phyloP scores from a whole-genome alignment of 2,797 vertebrate genomes.

The Labroides dimidiatus region DNA sequence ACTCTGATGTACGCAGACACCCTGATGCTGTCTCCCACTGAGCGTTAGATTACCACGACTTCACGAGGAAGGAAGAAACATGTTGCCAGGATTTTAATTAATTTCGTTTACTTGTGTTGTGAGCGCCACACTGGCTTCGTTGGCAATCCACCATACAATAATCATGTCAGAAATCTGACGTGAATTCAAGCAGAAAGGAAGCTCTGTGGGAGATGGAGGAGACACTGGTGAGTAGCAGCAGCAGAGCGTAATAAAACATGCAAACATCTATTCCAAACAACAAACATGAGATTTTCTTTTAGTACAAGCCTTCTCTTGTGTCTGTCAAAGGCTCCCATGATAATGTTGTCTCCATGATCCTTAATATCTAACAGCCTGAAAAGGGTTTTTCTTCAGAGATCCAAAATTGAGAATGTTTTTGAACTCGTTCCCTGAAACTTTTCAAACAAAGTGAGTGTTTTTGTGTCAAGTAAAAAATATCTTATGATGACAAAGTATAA shows the following conservation, averaged over 20 bases:
- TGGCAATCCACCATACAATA: constrained; percentile 35
- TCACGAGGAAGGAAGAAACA: constrained; percentile 35
- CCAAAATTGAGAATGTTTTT: not conserved
- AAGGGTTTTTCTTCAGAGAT: not conserved
- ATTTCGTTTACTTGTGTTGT: constrained; percentile 44
- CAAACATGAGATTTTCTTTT: not conserved
- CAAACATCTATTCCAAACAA: constrained; percentile 9
- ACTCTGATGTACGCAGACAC: constrained; percentile 8
- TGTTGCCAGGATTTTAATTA: constrained; percentile 61
- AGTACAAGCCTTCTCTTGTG: not conserved
- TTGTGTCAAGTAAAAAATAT: too few species aligned
- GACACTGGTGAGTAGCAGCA: constrained; percentile 4
- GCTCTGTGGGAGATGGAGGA: constrained; percentile 12
- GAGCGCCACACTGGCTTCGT: constrained; percentile 23
- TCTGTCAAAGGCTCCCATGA: not conserved
- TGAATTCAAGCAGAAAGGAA: constrained; percentile 22
- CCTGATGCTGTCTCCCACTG: constrained; percentile 18
- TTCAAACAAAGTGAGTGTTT: not conserved
- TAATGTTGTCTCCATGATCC: not conserved
- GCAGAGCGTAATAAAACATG: constrained; percentile 6
- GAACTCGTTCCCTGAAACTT: not conserved
- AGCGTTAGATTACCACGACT: constrained; percentile 45
- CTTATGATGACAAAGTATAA: too few species aligned
- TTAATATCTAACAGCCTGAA: not conserved
- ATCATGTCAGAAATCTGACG: constrained; percentile 51